Percentiles rank a stretch among this genome's conserved stretches.
Conservation (phyloP, 2,113 vertebrate species). For the Morone saxatilis region DNA sequence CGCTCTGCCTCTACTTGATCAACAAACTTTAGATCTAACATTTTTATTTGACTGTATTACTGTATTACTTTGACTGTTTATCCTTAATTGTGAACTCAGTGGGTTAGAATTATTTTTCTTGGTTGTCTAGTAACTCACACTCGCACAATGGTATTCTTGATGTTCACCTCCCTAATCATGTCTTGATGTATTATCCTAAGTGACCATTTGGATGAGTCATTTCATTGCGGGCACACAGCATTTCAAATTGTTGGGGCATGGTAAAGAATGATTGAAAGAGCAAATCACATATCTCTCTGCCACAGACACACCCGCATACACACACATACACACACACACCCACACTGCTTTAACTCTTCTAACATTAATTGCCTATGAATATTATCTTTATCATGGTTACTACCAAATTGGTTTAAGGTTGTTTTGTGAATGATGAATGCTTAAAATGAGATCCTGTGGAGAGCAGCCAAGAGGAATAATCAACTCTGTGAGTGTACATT, state of each 20-base stretch:
- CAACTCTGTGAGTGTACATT: too few species aligned
- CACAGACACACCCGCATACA: neutral
- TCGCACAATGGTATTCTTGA: neutral
- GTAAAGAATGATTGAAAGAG: conserved; percentile 8
- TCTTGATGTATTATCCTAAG: neutral
- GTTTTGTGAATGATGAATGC: too few species aligned
- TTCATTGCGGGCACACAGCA: neutral
- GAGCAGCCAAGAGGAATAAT: too few species aligned
- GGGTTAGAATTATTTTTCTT: neutral
- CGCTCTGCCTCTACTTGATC: neutral
- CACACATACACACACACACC: too few species aligned
- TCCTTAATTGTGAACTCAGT: neutral
- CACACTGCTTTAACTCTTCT: too few species aligned
- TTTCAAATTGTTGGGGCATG: conserved; percentile 11
- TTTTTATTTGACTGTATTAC: neutral
- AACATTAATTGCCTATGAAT: too few species aligned
- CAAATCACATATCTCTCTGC: neutral
- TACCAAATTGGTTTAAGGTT: too few species aligned
- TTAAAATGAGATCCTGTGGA: too few species aligned
- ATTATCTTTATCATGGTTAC: too few species aligned
- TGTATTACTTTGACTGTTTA: too few species aligned
- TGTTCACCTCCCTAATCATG: neutral
- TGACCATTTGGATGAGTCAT: conserved; percentile 23
- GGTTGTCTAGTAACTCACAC: neutral
- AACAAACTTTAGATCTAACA: neutral